Evolutionary conservation across 2,888 invertebrate species (phyloP).

Genomic region (Electrophaes corylata): DNA sequence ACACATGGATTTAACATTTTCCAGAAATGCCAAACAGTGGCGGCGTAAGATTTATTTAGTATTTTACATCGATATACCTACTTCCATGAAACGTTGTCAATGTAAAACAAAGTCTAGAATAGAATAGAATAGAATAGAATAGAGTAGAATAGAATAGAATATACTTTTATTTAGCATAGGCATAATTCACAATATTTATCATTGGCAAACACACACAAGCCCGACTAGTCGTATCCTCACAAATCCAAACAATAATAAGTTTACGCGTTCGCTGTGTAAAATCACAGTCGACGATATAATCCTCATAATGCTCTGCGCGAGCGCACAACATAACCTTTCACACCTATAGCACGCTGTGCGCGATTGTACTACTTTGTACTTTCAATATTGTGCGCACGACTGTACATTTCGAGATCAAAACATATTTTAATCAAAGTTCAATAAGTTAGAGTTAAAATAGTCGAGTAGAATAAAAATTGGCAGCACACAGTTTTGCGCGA

Average conservation of each 20-base stretch:
- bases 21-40: no score
- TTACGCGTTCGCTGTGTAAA: slow-evolving; percentile 61
- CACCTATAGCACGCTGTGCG: slow-evolving; percentile 58
- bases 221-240: slow-evolving; percentile 57
- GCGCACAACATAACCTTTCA: slow-evolving; percentile 77
- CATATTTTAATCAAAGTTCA: neutral
- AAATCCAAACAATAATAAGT: slow-evolving; percentile 41
- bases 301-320: slow-evolving; percentile 67
- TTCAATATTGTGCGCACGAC: slow-evolving; percentile 19
- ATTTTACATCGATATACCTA: no score
- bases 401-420: slow-evolving; percentile 15
- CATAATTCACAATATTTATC: no score
- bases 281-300: slow-evolving; percentile 74
- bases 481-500: neutral
- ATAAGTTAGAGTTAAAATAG: neutral
- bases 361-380: slow-evolving; percentile 29
- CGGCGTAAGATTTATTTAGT: no score
- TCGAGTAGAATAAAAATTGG: neutral
- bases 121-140: no score
- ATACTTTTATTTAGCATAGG: no score
- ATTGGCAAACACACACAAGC: no score
- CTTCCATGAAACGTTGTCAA: no score
- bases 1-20: no score
- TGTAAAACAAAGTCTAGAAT: no score
- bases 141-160: no score